Percentiles rank a stretch among this genome's conserved stretches.
These are phyloP conservation scores for Staurois parvus DNA, from an alignment of 2,797 vertebrate genomes.

Conservation along the genomic window DNA sequence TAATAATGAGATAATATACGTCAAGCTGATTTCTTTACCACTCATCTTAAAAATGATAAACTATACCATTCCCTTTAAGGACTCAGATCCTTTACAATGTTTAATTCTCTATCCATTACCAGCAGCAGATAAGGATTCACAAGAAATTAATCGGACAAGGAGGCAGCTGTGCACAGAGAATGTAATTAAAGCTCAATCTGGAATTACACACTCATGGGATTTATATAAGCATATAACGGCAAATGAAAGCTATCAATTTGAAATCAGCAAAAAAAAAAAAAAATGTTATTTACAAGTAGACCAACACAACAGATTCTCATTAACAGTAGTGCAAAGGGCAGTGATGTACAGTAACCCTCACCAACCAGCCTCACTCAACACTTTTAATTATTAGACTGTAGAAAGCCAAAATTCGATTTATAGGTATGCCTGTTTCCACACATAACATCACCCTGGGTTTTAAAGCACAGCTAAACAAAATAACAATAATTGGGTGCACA, in stretches of 20 bases:
- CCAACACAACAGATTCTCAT: too few relatives aligned
- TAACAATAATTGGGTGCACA: too few relatives aligned
- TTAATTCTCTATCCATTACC: background rate
- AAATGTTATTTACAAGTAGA: background rate
- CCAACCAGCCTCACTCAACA: background rate
- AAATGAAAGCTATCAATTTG: too few relatives aligned
- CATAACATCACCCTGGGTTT: too few relatives aligned
- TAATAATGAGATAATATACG: background rate
- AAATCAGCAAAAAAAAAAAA: background rate
- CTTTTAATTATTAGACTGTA: background rate
- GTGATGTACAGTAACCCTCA: too few relatives aligned
- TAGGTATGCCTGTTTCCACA: too few relatives aligned
- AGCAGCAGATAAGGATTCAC: background rate
- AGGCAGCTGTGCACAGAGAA: background rate
- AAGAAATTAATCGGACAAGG: background rate
- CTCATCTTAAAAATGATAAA: background rate
- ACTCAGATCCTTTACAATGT: background rate
- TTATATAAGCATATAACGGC: too few relatives aligned
- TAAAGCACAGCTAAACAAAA: too few relatives aligned
- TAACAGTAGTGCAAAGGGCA: too few relatives aligned
- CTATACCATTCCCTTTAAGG: background rate
- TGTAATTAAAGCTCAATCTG: background rate
- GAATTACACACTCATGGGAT: slow-evolving; percentile 1
- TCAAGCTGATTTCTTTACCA: background rate
- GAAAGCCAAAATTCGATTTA: too few relatives aligned